Base-by-base conservation (phyloP, 1,140 invertebrate genomes). In the Anagrus nilaparvatae region DNA sequence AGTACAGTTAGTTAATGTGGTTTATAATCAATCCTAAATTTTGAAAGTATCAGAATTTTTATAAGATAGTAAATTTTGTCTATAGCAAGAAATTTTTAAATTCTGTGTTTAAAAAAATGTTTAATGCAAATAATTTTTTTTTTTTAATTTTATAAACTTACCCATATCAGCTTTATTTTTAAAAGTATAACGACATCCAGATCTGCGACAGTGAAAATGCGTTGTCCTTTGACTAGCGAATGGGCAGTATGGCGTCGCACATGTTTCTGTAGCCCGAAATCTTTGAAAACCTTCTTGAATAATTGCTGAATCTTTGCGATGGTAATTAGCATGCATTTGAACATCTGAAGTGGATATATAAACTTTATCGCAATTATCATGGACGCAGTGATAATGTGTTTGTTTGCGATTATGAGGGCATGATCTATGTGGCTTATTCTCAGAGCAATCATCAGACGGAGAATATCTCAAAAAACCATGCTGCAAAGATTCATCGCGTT, bases 111-210 rank as follows among this genome's bases (percentile, higher is more conserved):
- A 10, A 33, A 33, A 16, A 18, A 8, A 27, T 39, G n/a, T 28
- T 10, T 17, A 28, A 28, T 17, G 16, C 23, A 38, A 28, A 12
- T 17, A 18, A 12, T 31, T 31, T 13, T 12, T 19, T 48, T 38
- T 35, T 18, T 21, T 25, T 19, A 38, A 38, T 17, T 38, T 10
- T 25, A 14, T 12, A 45, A 27, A 40, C 81, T 78, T 75, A 96
- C 92, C 94, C 92, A 98, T 98, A 69, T 98, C 94, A 53, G 92
- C 91, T 69, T 98, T 98, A 66, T 98, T 97, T 65, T 97, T 97
- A 66, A 98, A 98, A 0, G 93, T 97, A 62, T 87, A 95, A 46
- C 84, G 82, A 69, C 95, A 98, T 4, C 81, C 82, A 29, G 81
- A 69, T 54, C 94, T 72, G 43, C 90, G 73, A 64, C 95, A 98